Conservation (phyloP, 30 jellyfish, hydroid and myxozoan genomes). For the Clytia hemisphaerica region DNA sequence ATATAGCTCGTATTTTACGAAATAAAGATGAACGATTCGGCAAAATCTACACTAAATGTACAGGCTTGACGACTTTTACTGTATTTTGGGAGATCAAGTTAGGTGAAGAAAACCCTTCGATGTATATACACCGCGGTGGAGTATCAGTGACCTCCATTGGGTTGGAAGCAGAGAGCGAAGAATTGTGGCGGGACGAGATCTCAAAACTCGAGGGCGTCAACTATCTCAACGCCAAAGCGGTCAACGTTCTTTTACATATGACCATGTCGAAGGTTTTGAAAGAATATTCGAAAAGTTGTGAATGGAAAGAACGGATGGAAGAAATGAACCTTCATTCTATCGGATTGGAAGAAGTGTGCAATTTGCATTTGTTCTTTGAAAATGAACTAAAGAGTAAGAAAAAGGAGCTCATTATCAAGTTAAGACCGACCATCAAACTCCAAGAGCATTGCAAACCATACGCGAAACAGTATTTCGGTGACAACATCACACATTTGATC, state of each 20-base stretch:
- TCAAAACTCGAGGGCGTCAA: neutral
- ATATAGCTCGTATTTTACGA: neutral
- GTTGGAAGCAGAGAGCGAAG: constrained; percentile 21
- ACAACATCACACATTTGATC: constrained; percentile 1
- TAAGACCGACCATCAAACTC: constrained; percentile 4
- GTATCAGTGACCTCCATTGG: neutral
- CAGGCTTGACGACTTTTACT: too few relatives aligned
- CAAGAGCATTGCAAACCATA: constrained; percentile 18
- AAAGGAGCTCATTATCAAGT: neutral
- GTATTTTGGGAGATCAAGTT: neutral
- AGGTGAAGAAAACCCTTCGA: constrained; percentile 29
- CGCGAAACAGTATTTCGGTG: constrained; percentile 21
- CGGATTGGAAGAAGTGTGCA: neutral
- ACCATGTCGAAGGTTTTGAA: constrained; percentile 6
- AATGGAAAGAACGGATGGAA: constrained; percentile 7
- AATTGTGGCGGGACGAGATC: constrained; percentile 5
- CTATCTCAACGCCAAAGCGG: constrained; percentile 7
- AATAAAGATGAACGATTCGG: neutral
- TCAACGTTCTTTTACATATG: constrained; percentile 2
- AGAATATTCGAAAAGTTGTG: neutral
- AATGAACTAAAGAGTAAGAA: neutral
- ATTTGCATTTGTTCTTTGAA: neutral
- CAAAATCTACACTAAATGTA: too few relatives aligned
- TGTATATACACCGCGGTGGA: constrained; percentile 12
- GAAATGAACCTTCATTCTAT: constrained; percentile 18